Conservation (phyloP, 2,888 invertebrate genomes). For the Penaeus monodon region DNA sequence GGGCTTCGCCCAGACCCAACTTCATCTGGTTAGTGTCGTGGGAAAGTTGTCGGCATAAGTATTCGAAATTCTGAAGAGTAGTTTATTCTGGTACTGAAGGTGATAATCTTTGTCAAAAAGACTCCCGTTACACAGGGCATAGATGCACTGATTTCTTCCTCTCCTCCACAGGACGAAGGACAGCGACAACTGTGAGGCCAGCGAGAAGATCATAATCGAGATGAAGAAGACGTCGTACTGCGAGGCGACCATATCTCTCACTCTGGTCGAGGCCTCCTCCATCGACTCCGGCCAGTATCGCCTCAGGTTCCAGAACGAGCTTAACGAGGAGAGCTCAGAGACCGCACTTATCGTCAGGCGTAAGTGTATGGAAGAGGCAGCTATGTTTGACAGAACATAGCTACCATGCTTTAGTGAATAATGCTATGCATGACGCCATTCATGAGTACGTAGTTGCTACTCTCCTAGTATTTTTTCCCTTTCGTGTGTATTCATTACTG, state of each 20-base stretch:
- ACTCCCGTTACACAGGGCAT: background rate
- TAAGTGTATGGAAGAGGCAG: slow-evolving; percentile 16
- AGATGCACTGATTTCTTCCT: background rate
- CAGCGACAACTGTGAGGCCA: slow-evolving; percentile 48
- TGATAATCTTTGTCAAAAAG: background rate
- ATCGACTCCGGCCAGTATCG: slow-evolving; percentile 54
- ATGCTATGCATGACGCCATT: no score
- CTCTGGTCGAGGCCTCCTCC: slow-evolving; percentile 49
- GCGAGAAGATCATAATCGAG: slow-evolving; percentile 43
- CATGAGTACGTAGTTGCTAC: no score
- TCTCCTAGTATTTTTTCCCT: no score
- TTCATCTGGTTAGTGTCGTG: slow-evolving; percentile 50
- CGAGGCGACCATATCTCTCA: slow-evolving; percentile 68
- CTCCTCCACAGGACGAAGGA: slow-evolving; percentile 51
- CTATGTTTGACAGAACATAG: no score
- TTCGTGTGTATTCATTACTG: background rate
- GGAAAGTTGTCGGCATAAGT: background rate
- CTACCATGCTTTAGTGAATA: no score
- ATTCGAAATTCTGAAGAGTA: background rate
- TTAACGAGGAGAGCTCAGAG: slow-evolving; percentile 51
- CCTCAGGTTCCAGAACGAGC: slow-evolving; percentile 45
- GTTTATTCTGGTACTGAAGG: background rate
- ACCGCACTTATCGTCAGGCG: slow-evolving; percentile 60
- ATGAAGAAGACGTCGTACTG: slow-evolving; percentile 76
- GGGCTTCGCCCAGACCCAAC: slow-evolving; percentile 81